phyloP scores from a whole-genome alignment of 2,113 vertebrate genomes.

The Bothrops jararaca region DNA sequence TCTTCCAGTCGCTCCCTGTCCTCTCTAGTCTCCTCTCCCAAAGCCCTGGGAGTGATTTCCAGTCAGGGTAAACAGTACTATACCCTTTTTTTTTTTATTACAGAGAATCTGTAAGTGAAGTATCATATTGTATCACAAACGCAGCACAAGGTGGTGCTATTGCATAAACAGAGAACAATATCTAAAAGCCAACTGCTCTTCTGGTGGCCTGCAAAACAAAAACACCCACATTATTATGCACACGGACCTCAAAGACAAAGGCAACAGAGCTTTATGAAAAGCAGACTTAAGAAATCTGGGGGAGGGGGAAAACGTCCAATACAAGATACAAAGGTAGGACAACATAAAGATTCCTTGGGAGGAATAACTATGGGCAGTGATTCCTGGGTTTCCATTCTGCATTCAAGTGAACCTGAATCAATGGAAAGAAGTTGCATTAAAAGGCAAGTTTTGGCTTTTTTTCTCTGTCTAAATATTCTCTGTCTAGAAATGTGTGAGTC shows the following conservation, averaged over 20 bases:
- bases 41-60: neutral
- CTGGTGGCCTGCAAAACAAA: neutral
- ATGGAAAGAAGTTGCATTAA: constrained; percentile 28
- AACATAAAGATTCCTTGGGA: constrained; percentile 51
- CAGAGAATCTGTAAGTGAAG: neutral
- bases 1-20: neutral
- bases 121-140: neutral
- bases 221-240: neutral
- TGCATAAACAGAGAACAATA: neutral
- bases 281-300: neutral
- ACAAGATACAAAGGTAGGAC: neutral
- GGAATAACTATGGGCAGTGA: constrained; percentile 13
- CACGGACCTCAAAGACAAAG: neutral
- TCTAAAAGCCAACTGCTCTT: neutral
- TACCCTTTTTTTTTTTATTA: neutral
- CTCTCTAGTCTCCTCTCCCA: neutral
- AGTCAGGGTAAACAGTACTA: neutral
- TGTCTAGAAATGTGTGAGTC: constrained; percentile 37
- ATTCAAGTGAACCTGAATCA: neutral
- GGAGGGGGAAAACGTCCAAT: neutral
- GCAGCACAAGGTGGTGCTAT: constrained; percentile 8
- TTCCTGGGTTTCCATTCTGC: constrained; percentile 20
- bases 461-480: constrained; percentile 24
- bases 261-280: neutral
- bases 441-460: constrained; percentile 53